These are phyloP conservation scores for Astyanax mexicanus DNA, from an alignment of 2,797 vertebrate genomes.

Conservation along the genomic window DNA sequence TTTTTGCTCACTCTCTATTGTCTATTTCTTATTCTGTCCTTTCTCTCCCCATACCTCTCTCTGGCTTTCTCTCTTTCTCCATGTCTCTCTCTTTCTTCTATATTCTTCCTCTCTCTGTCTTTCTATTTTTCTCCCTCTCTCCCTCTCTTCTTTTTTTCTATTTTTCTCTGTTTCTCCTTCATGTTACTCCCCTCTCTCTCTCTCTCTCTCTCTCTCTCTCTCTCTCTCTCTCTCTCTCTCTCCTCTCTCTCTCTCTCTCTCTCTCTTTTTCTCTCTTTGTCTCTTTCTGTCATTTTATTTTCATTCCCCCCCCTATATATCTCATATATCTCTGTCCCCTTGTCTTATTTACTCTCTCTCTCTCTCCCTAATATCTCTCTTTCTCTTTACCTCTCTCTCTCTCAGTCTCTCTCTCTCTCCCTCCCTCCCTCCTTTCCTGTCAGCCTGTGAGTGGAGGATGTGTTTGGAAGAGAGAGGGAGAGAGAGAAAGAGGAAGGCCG, in stretches of 20 bases:
- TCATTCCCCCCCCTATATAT: constrained; percentile 11
- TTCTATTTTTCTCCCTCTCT: constrained; percentile 19
- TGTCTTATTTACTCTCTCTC: constrained; percentile 6
- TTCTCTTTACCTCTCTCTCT: constrained; percentile 9
- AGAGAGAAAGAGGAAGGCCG: constrained; percentile 62
- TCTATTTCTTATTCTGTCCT: constrained; percentile 11
- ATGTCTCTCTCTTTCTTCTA: constrained; percentile 37
- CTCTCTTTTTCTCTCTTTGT: constrained; percentile 21
- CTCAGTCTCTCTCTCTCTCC: neutral
- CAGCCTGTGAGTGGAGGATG: constrained; percentile 77
- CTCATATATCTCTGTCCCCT: too few relatives aligned
- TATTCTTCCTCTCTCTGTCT: constrained; percentile 9
- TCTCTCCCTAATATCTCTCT: constrained; percentile 27
- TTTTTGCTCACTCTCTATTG: constrained; percentile 7
- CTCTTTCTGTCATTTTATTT: constrained; percentile 1
- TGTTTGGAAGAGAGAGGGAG: constrained; percentile 69
- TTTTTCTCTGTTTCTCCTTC: too few relatives aligned
- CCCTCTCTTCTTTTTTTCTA: constrained; percentile 9
- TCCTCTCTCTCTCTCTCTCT: constrained; percentile 20
- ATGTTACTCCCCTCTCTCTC: constrained; percentile 24
- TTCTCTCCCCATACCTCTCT: neutral
- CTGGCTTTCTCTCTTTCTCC: constrained; percentile 5
- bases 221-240: constrained; percentile 18
- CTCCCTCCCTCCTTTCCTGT: constrained; percentile 73
- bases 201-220: constrained; percentile 31